phyloP scores from a whole-genome alignment of 2,888 invertebrate species.

The Cantharis rufa region DNA sequence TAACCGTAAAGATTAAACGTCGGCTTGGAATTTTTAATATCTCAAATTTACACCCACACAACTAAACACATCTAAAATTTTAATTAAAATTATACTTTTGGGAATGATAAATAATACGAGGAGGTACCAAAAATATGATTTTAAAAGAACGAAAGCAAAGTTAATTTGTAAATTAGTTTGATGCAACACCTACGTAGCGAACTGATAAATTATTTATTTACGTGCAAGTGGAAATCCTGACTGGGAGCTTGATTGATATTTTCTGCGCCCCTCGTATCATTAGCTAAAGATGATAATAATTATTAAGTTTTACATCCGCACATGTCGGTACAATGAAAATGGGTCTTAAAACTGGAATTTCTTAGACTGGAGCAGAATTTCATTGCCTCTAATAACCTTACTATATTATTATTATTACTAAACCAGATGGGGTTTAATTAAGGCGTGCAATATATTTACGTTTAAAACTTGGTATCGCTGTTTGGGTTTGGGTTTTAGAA shows the following conservation, averaged over 20 bases:
- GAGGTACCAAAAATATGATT: conserved; percentile 9
- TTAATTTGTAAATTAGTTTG: conserved; percentile 17
- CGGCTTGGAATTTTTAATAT: neutral
- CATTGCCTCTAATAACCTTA: conserved; percentile 23
- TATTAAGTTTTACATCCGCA: conserved; percentile 24
- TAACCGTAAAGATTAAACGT: neutral
- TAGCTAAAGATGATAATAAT: conserved; percentile 19
- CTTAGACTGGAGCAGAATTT: neutral
- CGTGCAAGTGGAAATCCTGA: neutral
- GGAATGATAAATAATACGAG: neutral
- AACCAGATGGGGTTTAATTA: conserved; percentile 28
- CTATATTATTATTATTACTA: conserved; percentile 23
- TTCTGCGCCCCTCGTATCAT: conserved; percentile 20
- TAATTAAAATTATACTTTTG: neutral
- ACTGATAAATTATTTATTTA: conserved; percentile 20
- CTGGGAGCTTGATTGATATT: conserved; percentile 11
- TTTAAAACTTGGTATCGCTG: conserved; percentile 1
- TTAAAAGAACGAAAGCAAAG: conserved; percentile 14
- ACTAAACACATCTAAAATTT: neutral
- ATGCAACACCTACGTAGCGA: neutral
- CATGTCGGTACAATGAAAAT: conserved; percentile 12
- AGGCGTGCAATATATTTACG: neutral
- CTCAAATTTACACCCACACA: neutral
- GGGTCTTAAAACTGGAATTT: neutral
- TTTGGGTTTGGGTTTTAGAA: neutral